These are phyloP conservation scores for Coregonus suidteri DNA, from an alignment of 2,797 vertebrate genomes.

Conservation along the genomic window DNA sequence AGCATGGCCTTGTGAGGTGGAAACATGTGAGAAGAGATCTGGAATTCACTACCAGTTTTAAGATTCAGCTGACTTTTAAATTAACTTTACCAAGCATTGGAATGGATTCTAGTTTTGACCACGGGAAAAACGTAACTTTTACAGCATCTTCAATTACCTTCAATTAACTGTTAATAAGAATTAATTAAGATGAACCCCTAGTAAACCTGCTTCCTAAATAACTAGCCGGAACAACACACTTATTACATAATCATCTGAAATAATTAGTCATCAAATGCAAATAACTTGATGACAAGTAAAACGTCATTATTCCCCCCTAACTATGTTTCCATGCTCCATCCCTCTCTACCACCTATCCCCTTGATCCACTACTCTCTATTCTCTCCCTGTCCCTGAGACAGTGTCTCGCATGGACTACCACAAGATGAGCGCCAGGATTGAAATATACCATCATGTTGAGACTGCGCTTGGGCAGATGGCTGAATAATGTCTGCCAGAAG, in stretches of 20 bases:
- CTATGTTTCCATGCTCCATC: neutral
- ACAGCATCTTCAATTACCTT: neutral
- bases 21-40: constrained; percentile 13
- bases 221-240: neutral
- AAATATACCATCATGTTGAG: constrained; percentile 8
- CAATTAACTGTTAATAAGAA: neutral
- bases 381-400: neutral
- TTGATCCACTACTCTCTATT: neutral
- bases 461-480: constrained; percentile 14
- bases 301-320: neutral
- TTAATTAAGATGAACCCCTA: neutral
- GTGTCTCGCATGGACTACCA: constrained; percentile 1
- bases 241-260: neutral
- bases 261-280: neutral
- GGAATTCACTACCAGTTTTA: neutral
- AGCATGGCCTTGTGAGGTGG: constrained; percentile 2
- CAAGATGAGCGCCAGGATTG: neutral
- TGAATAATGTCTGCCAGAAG: constrained; percentile 26
- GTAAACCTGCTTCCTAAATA: neutral
- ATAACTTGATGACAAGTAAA: neutral
- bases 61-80: neutral
- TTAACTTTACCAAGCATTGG: neutral
- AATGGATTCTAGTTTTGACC: neutral
- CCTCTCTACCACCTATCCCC: neutral
- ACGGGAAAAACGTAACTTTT: neutral